Evolutionary conservation across 2,888 invertebrate species (phyloP).

Genomic region (Diadegma fenestrale): DNA sequence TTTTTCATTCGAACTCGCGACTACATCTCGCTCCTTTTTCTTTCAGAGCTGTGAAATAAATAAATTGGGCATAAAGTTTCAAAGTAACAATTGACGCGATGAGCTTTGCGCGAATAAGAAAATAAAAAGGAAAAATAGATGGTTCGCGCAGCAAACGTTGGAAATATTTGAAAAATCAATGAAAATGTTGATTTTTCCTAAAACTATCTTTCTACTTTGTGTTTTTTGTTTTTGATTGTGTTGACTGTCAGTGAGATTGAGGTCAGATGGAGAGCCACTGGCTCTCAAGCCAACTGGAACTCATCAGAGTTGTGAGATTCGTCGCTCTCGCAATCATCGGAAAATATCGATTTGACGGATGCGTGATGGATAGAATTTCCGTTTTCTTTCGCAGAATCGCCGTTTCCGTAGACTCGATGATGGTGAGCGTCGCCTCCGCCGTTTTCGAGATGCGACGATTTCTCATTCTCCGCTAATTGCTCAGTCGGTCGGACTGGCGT

Average conservation of each 20-base stretch:
- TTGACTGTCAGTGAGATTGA: slow-evolving; percentile 25
- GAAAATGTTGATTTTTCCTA: slow-evolving; percentile 17
- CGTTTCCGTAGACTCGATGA: slow-evolving; percentile 39
- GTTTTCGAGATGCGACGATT: slow-evolving; percentile 60
- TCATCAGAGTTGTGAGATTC: slow-evolving; percentile 71
- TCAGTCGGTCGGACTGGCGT: slow-evolving; percentile 72
- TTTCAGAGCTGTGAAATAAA: slow-evolving; percentile 5
- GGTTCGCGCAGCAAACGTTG: slow-evolving; percentile 60
- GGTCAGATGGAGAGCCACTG: neutral
- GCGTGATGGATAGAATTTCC: slow-evolving; percentile 40
- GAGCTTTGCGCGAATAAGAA: neutral
- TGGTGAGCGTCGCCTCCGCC: slow-evolving; percentile 60
- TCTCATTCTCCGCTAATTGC: slow-evolving; percentile 71
- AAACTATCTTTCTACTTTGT: slow-evolving; percentile 31
- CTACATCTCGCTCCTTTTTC: neutral
- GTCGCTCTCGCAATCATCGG: slow-evolving; percentile 75
- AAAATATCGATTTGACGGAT: slow-evolving; percentile 46
- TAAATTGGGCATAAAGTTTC: neutral
- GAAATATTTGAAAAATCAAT: slow-evolving; percentile 52
- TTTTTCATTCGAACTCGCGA: neutral
- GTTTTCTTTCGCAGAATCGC: slow-evolving; percentile 45
- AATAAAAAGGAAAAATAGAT: slow-evolving; percentile 2
- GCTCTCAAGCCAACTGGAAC: slow-evolving; percentile 66
- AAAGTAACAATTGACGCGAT: slow-evolving; percentile 9
- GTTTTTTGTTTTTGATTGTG: slow-evolving; percentile 49